Percentiles rank a stretch among this genome's conserved stretches.
phyloP scores from a whole-genome alignment of 2,888 invertebrate species.

The Drosophila fulvimacula region DNA sequence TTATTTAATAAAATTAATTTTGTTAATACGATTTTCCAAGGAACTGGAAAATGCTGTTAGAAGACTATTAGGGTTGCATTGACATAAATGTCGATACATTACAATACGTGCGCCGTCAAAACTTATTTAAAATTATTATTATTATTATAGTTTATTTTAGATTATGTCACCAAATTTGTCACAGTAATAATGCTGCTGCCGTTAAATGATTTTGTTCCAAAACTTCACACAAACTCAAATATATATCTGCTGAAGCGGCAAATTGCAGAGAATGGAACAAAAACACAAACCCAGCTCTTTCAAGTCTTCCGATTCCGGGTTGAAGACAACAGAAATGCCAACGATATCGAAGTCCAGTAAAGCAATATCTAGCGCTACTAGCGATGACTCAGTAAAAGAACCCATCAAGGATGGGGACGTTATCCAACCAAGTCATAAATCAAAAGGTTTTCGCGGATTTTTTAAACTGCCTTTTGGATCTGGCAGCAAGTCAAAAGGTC shows the following conservation, averaged over 20 bases:
- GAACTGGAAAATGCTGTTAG: not conserved
- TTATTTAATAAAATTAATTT: not conserved
- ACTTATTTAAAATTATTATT: conserved; percentile 5
- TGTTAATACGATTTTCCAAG: not conserved
- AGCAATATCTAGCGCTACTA: not conserved
- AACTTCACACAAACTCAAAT: conserved; percentile 14
- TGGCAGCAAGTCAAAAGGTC: conserved; percentile 4
- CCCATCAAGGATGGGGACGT: not conserved
- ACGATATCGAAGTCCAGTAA: not conserved
- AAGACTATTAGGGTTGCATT: conserved; percentile 19
- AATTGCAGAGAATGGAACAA: conserved; percentile 57
- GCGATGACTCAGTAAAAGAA: not conserved
- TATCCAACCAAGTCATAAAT: not conserved
- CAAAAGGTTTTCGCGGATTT: conserved; percentile 24
- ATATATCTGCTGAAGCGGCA: conserved; percentile 47
- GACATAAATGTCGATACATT: conserved; percentile 15
- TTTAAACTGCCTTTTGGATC: conserved; percentile 8
- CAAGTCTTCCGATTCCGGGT: conserved; percentile 54
- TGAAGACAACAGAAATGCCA: conserved; percentile 3
- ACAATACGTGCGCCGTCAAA: not conserved
- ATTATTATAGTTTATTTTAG: conserved; percentile 8
- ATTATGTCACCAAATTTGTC: conserved; percentile 58
- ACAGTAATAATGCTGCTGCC: conserved; percentile 60
- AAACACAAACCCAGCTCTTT: conserved; percentile 49
- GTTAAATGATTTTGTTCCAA: conserved; percentile 20